Percentiles rank a stretch among this genome's conserved stretches.
Conservation (phyloP, 1,140 invertebrate species). For the Lanistes nyassanus region DNA sequence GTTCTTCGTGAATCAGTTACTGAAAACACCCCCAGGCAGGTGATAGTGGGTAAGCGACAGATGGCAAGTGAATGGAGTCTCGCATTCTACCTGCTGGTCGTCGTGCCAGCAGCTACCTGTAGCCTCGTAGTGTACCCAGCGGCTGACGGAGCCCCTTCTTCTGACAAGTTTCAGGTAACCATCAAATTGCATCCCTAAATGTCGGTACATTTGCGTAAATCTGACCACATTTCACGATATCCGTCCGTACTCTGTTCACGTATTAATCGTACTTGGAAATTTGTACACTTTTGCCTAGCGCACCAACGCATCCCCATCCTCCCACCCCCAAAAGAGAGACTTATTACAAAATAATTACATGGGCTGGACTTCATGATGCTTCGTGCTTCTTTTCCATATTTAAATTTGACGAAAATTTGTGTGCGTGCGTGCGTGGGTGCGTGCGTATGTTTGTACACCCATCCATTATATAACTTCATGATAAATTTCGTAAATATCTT, state of each 20-base stretch:
- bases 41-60: too few species aligned
- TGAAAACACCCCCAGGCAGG: too few species aligned
- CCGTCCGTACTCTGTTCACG: background rate
- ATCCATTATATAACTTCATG: background rate
- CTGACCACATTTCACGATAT: background rate
- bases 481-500: too few species aligned
- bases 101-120: background rate
- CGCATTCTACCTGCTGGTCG: background rate
- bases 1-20: too few species aligned
- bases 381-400: background rate
- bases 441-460: constrained; percentile 9
- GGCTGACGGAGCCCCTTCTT: background rate
- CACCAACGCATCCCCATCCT: background rate
- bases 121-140: constrained; percentile 7
- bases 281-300: background rate
- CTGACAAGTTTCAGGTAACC: constrained; percentile 11
- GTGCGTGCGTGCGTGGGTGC: constrained; percentile 14
- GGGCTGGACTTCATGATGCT: too few species aligned
- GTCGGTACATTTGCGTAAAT: background rate
- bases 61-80: too few species aligned
- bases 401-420: background rate
- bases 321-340: background rate
- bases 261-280: background rate
- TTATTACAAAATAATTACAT: too few species aligned
- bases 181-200: background rate